Evolutionary conservation across 2,113 vertebrate genomes (phyloP).

Genomic region (Scalopus aquaticus): DNA sequence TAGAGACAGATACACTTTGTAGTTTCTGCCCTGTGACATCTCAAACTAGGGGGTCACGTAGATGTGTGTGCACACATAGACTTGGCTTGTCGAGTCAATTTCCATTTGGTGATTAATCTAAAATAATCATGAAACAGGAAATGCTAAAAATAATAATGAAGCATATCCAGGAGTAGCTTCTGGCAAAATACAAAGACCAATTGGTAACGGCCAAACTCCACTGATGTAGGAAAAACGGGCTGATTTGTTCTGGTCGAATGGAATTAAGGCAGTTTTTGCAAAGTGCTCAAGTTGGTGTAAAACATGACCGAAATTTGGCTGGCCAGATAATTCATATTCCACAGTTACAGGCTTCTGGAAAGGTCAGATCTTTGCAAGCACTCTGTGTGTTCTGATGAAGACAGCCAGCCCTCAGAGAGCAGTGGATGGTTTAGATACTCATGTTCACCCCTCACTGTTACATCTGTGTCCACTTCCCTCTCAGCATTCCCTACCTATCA

Average conservation of each 20-base stretch:
- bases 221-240: constrained; percentile 69
- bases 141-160: constrained; percentile 57
- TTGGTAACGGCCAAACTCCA: constrained; percentile 75
- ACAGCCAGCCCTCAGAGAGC: not conserved
- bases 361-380: not conserved
- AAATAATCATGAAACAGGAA: not conserved
- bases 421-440: rapidly evolving
- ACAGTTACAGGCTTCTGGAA: not conserved
- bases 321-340: constrained; percentile 45
- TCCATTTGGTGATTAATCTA: not conserved
- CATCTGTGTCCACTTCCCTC: rapidly evolving
- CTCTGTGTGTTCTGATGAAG: not conserved
- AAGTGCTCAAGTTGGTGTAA: constrained; percentile 66
- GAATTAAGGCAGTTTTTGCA: constrained; percentile 66
- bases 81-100: not conserved
- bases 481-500: rapidly evolving
- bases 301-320: not conserved
- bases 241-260: constrained; percentile 69
- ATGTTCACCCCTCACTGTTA: too few species aligned
- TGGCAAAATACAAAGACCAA: constrained; percentile 77
- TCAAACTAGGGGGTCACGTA: rapidly evolving
- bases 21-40: rapidly evolving
- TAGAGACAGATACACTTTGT: rapidly evolving
- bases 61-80: too few species aligned
- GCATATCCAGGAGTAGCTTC: constrained; percentile 76